A percentile compares a stretch with the other conserved stretches of the same genome.
These are phyloP conservation scores for Aplysina aerophoba DNA, from an alignment of 37 sponge, comb jelly and placozoan genomes.

Conservation along the genomic window DNA sequence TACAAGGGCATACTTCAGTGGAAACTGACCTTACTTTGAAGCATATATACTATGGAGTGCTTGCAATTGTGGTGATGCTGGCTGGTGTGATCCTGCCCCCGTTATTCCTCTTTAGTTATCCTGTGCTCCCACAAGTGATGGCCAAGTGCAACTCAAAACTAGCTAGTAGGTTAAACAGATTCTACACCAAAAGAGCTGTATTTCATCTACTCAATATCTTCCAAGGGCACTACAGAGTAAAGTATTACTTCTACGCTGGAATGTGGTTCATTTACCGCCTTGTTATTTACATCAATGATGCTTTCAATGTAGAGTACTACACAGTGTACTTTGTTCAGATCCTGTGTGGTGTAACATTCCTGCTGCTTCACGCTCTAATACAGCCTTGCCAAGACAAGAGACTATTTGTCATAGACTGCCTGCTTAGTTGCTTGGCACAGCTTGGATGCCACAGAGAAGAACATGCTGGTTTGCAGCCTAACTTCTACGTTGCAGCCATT, in stretches of 20 bases:
- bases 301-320: not conserved
- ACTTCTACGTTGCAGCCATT: too few species aligned
- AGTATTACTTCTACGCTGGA: not conserved
- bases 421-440: not conserved
- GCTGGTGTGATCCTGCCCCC: not conserved
- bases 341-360: not conserved
- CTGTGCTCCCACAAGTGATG: not conserved
- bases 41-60: constrained; percentile 3
- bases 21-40: constrained; percentile 7
- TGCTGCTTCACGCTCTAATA: not conserved
- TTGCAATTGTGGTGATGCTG: not conserved
- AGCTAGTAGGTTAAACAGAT: not conserved
- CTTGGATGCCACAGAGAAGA: not conserved
- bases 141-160: not conserved
- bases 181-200: not conserved
- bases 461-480: too few species aligned
- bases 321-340: not conserved
- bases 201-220: not conserved
- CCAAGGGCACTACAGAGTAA: not conserved
- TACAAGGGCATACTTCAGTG: not conserved
- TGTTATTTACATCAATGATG: constrained; percentile 17
- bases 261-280: constrained; percentile 25
- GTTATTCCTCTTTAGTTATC: constrained; percentile 2
- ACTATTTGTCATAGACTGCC: not conserved
- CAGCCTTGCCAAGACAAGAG: not conserved